A percentile compares a stretch with the other conserved stretches of the same genome.
Evolutionary conservation across 2,888 invertebrate species (phyloP).

Genomic region (Escarpia spicata): DNA sequence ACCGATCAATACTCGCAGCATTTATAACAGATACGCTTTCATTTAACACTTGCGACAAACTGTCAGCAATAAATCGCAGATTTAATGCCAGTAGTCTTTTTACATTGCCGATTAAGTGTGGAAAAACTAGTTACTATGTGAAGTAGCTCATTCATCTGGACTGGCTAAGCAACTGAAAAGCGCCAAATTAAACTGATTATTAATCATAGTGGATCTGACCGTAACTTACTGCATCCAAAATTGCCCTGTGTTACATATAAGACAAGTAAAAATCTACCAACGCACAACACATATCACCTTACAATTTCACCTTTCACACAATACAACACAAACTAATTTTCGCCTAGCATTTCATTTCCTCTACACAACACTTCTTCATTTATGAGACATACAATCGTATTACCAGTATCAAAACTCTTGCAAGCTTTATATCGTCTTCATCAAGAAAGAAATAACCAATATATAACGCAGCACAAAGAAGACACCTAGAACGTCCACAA

Average conservation of each 20-base stretch:
- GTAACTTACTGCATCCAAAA: not conserved
- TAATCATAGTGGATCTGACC: not conserved
- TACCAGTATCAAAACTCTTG: not conserved
- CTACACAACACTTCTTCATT: not conserved
- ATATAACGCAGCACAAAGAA: not conserved
- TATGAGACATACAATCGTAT: not conserved
- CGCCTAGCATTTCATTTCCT: not conserved
- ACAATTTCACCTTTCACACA: not conserved
- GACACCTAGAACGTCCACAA: not conserved
- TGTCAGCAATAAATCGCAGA: not conserved
- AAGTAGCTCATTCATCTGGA: too few species aligned
- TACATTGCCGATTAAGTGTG: not conserved
- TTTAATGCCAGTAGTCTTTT: not conserved
- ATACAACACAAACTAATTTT: not conserved
- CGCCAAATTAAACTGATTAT: not conserved
- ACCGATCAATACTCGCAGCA: not conserved
- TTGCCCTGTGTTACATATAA: not conserved
- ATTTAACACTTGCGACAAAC: not conserved
- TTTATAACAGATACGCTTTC: not conserved
- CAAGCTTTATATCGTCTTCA: not conserved
- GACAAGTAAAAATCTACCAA: not conserved
- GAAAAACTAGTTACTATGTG: not conserved
- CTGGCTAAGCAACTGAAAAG: not conserved
- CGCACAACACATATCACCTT: not conserved
- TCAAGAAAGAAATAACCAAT: not conserved